Conservation (phyloP, 2,888 invertebrate genomes). For the Syrphus vitripennis region DNA sequence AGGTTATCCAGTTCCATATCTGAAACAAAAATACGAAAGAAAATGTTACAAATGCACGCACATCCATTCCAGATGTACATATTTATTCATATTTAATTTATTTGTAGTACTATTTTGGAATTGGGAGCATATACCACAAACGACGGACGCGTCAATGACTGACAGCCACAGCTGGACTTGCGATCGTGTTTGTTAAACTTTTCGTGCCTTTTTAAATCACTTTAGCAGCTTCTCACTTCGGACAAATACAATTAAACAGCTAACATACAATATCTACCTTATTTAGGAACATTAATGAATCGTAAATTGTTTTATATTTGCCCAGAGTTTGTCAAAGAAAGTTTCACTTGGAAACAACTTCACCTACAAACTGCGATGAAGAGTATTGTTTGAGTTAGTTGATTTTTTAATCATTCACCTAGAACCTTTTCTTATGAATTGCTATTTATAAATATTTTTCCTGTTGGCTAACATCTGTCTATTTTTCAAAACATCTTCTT, state of each 20-base stretch:
- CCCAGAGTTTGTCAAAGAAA: neutral
- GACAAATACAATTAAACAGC: neutral
- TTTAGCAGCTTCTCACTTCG: neutral
- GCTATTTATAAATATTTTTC: too few relatives aligned
- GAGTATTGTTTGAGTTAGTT: too few relatives aligned
- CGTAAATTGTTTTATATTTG: neutral
- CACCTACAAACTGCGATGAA: too few relatives aligned
- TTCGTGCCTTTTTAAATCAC: neutral
- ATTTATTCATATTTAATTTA: neutral
- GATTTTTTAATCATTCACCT: too few relatives aligned
- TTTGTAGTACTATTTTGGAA: neutral
- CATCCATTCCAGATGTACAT: neutral
- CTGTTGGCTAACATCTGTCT: too few relatives aligned
- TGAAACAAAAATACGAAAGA: slow-evolving; percentile 4
- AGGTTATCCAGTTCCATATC: slow-evolving; percentile 42
- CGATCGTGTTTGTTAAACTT: neutral
- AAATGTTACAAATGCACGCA: slow-evolving; percentile 5
- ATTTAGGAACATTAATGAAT: neutral
- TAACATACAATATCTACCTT: too few relatives aligned
- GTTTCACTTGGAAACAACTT: too few relatives aligned
- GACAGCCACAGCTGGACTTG: neutral
- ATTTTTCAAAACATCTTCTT: too few relatives aligned
- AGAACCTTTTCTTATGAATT: too few relatives aligned
- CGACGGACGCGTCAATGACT: neutral
- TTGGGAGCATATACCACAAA: neutral